Evolutionary conservation across 2,888 invertebrate species (phyloP).

Genomic region (Corythucha ciliata): DNA sequence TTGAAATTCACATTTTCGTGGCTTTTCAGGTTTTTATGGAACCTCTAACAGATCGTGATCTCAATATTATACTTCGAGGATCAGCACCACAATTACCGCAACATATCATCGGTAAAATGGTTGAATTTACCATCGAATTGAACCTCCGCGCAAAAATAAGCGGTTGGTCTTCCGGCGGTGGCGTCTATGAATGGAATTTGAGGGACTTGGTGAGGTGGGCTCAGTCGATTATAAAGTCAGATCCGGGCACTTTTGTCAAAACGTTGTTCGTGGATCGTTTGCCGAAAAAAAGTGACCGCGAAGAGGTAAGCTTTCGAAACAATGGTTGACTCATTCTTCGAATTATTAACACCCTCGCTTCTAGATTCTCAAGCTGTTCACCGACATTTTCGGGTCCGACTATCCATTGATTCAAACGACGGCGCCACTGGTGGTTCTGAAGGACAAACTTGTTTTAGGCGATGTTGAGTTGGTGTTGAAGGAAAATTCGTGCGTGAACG

Average conservation of each 20-base stretch:
- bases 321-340: conserved; percentile 2
- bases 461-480: conserved; percentile 46
- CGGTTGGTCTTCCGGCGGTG: conserved; percentile 49
- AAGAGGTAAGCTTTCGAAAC: conserved; percentile 46
- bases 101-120: conserved; percentile 58
- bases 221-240: conserved; percentile 50
- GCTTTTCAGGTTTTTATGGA: conserved; percentile 54
- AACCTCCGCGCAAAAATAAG: conserved; percentile 53
- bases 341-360: conserved; percentile 20
- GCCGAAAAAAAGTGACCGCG: conserved; percentile 67
- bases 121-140: conserved; percentile 62
- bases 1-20: conserved; percentile 6
- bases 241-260: conserved; percentile 53
- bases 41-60: conserved; percentile 53
- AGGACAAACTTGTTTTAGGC: conserved; percentile 53
- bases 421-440: conserved; percentile 52
- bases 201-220: conserved; percentile 93
- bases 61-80: conserved; percentile 51
- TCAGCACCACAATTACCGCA: conserved; percentile 54
- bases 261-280: conserved; percentile 81
- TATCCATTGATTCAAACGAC: conserved; percentile 47
- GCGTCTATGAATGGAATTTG: conserved; percentile 96
- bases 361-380: conserved; percentile 42
- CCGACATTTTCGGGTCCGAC: conserved; percentile 43
- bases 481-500: conserved; percentile 24